Percentiles rank a stretch among this genome's conserved stretches.
Conservation (phyloP, 2,888 invertebrate genomes). For the Sepiola atlantica region DNA sequence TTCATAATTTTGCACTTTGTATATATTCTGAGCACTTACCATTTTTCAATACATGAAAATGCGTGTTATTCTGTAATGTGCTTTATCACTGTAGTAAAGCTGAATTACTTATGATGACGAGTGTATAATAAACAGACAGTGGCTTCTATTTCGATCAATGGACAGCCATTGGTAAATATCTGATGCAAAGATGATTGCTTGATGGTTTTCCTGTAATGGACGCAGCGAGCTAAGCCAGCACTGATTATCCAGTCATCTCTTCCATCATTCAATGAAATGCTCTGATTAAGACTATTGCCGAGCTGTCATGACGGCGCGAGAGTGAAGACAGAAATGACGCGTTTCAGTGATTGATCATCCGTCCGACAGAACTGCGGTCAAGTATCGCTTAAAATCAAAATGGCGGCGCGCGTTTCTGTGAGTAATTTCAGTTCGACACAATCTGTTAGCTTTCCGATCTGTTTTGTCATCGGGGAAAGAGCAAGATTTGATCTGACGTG, state of each 20-base stretch:
- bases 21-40: no score
- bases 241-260: neutral
- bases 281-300: constrained; percentile 19
- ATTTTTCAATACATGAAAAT: no score
- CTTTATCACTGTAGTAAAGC: neutral
- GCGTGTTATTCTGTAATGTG: neutral
- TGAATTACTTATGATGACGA: neutral
- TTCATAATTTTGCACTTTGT: no score
- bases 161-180: neutral
- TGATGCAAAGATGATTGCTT: constrained; percentile 4
- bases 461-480: neutral
- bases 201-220: neutral
- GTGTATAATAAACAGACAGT: neutral
- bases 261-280: constrained; percentile 8
- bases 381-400: neutral
- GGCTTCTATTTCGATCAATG: neutral
- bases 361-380: neutral
- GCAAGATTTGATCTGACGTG: neutral
- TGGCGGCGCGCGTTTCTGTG: neutral
- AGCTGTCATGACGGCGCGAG: constrained; percentile 32
- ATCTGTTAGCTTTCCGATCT: neutral
- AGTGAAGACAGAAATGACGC: neutral
- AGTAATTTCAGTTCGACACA: neutral
- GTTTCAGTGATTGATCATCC: neutral
- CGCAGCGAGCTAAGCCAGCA: neutral